phyloP scores from a whole-genome alignment of 2,888 invertebrate genomes.

The Cryptops parisi region DNA sequence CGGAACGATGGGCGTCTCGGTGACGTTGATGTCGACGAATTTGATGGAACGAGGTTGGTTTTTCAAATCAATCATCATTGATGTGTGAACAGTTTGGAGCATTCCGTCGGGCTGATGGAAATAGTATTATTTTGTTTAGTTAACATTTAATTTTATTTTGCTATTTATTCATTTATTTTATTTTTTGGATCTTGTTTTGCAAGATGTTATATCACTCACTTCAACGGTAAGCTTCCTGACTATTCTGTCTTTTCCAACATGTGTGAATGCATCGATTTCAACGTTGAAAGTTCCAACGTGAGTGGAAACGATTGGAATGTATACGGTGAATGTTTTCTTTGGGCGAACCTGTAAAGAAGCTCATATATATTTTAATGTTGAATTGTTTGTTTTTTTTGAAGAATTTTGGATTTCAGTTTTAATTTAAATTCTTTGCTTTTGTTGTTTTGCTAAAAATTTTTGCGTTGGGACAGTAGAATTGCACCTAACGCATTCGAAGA shows the following conservation, averaged over 20 bases:
- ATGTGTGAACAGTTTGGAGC: conserved; percentile 39
- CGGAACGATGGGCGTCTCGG: conserved; percentile 39
- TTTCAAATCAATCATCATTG: conserved; percentile 39
- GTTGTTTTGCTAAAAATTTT: too few relatives aligned
- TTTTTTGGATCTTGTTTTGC: too few relatives aligned
- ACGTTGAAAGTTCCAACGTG: conserved; percentile 42
- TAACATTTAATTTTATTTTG: too few relatives aligned
- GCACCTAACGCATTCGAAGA: too few relatives aligned
- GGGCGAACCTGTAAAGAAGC: conserved; percentile 31
- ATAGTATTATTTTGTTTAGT: too few relatives aligned
- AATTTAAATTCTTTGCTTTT: too few relatives aligned
- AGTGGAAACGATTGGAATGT: conserved; percentile 39
- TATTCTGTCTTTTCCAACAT: conserved; percentile 32
- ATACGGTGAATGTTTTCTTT: conserved; percentile 40
- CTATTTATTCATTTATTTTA: too few relatives aligned
- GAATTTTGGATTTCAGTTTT: too few relatives aligned
- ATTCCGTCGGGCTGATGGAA: conserved; percentile 40
- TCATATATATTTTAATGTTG: too few relatives aligned
- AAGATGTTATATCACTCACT: too few relatives aligned
- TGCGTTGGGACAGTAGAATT: too few relatives aligned
- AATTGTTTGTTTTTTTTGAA: too few relatives aligned
- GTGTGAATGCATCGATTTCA: conserved; percentile 36
- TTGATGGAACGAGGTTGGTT: conserved; percentile 36
- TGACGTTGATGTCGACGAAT: conserved; percentile 39
- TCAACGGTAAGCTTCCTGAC: conserved; percentile 25